Evolutionary conservation across 2,797 vertebrate species (phyloP), one percentile per base, ranked within the genome.

Genomic region (Sebastes cheni): DNA sequence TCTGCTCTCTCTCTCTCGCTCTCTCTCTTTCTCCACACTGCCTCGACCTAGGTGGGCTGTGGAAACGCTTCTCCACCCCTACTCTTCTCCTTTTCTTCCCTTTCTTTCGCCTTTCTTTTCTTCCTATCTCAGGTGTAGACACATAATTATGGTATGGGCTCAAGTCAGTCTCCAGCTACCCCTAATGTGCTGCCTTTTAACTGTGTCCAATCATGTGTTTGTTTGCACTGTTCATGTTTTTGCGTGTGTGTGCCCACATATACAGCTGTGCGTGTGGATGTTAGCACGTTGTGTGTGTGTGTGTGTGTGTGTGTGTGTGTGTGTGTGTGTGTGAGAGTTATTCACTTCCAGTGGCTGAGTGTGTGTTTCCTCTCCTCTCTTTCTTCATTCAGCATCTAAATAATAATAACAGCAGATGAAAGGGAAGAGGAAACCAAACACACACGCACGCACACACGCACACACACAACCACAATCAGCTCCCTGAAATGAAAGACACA

Each of bases 11-110:
- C 20, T 69, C 34, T 62, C 20, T 69, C 36, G 58, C 36, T 69
- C 20, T 72, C 11, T 20, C 16, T 30, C 29, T 60, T 25, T 60
- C 9, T 60, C 58, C 29, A 36, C 46, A n/a, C 60, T 72, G 65
- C 54, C 52, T 82, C 91, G 4, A 88, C 93, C 86, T 94, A 90
- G 94, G 93, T 95, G 94, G 94, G 93, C 93, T 92, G 61, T 61
- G 67, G 72, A 91, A 89, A 83, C 27, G 42, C 54, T 60, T 81
- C 68, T 55, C 81, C 65, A 60, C 30, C 59, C 22, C 58, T 61
- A 25, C 34, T 61, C 42, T 32, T 64, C 70, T 81, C 66, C 72
- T 77, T 56, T 52, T 46, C 42, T 52, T 75, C 65, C 61, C 36
- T 75, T 54, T 46, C 58, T 72, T 72, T 32, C 61, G 67, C 61